Percentiles rank a stretch among this genome's conserved stretches.
Evolutionary conservation across 2,113 vertebrate genomes (phyloP).

Genomic region (Rhabdornis inornatus): DNA sequence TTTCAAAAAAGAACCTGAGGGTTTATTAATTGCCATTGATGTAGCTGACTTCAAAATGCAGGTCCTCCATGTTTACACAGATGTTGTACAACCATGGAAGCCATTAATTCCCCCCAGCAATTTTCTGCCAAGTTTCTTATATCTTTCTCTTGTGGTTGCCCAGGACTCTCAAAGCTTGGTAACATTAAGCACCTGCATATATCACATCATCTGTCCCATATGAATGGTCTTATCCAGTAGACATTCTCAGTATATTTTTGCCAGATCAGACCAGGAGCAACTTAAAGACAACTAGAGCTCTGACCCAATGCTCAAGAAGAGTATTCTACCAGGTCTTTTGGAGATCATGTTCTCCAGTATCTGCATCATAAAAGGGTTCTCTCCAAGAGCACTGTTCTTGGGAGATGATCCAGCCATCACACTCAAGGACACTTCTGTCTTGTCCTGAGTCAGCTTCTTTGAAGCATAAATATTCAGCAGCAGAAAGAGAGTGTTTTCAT

Average conservation of each 20-base stretch:
- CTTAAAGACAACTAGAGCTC: not conserved
- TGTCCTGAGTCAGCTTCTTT: not conserved
- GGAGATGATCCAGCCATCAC: not conserved
- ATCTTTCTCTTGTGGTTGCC: not conserved
- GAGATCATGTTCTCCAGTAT: not conserved
- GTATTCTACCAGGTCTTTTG: not conserved
- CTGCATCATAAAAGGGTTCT: not conserved
- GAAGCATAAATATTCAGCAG: not conserved
- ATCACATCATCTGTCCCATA: not conserved
- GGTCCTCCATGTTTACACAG: not conserved
- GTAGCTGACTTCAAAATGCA: not conserved
- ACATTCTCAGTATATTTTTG: not conserved
- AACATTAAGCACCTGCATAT: not conserved
- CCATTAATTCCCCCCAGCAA: not conserved
- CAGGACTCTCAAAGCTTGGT: not conserved
- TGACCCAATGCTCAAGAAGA: not conserved
- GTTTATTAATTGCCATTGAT: not conserved
- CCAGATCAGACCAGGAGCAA: not conserved
- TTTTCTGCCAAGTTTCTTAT: not conserved
- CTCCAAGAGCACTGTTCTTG: not conserved
- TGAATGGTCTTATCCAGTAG: not conserved
- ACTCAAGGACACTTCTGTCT: not conserved
- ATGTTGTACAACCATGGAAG: not conserved
- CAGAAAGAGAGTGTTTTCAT: not conserved
- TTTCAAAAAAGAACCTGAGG: not conserved